Conservation (phyloP, 2,797 vertebrate species). For the Oreochromis grahami region DNA sequence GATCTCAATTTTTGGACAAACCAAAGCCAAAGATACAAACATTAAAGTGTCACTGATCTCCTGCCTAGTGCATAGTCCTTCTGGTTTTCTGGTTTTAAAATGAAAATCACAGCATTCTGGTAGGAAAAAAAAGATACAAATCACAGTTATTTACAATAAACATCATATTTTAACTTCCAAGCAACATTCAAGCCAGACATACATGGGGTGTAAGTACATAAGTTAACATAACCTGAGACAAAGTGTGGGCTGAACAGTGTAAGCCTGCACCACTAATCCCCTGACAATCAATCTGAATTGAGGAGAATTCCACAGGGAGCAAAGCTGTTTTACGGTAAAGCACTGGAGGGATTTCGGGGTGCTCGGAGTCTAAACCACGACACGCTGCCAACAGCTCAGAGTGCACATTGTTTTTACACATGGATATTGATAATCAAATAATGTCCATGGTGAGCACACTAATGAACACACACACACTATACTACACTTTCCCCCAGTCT, state of each 20-base stretch:
- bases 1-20: background rate
- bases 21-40: background rate
- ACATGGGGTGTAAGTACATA: conserved; percentile 9
- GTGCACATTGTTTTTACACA: background rate
- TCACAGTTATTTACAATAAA: conserved; percentile 19
- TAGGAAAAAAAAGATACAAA: background rate
- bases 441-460: background rate
- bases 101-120: background rate
- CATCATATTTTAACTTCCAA: background rate
- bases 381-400: background rate
- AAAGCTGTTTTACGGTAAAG: conserved; percentile 9
- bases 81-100: background rate
- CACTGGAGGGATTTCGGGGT: background rate
- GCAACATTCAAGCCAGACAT: conserved; percentile 30
- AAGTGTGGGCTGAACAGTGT: conserved; percentile 53
- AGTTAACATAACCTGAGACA: conserved; percentile 51
- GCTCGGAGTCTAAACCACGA: background rate
- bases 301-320: conserved; percentile 14
- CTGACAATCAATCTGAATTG: conserved; percentile 30
- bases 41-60: background rate
- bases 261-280: conserved; percentile 39
- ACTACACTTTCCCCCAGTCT: conserved; percentile 55
- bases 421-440: background rate
- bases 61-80: background rate
- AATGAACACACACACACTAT: conserved; percentile 13